Base-by-base conservation (phyloP, 1,140 invertebrate species). In the Drosophila varians region DNA sequence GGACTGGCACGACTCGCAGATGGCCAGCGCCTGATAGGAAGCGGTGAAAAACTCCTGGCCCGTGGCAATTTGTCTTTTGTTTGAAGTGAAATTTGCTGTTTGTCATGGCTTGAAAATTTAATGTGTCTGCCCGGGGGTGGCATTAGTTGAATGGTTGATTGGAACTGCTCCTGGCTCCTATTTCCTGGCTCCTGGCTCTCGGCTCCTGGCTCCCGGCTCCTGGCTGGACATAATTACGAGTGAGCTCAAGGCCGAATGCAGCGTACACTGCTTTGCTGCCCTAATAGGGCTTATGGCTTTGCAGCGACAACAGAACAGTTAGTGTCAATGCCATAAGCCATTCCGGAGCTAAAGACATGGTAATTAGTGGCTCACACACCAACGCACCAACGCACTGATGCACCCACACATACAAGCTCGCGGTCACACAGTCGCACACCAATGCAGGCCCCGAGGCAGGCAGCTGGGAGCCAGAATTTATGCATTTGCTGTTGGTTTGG, bases 11-110 rank as follows among this genome's bases (percentile, higher is more conserved):
- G 42, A 74, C 49, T 53, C 58, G 68, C 57, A 80, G 80, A 86
- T 86, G 80, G 77, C 72, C 55, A 66, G 56, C 68, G 68, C 45
- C 60, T 45, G 80, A 86, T 86, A 77, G 66, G 54, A 51, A 46
- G 66, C 31, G 45, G 56, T 53, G 31, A 64, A 84, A 86, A 64
- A 76, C 56, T 31, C 55, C 66, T 66, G 52, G 45, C 68, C 69
- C 55, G 62, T 48, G 56, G 82, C 82, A 86, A 86, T 86, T 86
- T 86, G 82, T 86, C 80, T 87, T 86, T 87, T 87, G 82, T 87
- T 86, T 87, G 82, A 86, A 82, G 82, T 86, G 69, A 84, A 86
- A 86, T 86, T 86, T 80, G 82, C 73, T 86, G 80, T 87, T 77
- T 86, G 82, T 82, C 76, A 70, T 64, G 54, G 23, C 48, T 61